These are phyloP conservation scores for Brachionus koreanus DNA, from an alignment of 1,140 invertebrate genomes.

Conservation along the genomic window DNA sequence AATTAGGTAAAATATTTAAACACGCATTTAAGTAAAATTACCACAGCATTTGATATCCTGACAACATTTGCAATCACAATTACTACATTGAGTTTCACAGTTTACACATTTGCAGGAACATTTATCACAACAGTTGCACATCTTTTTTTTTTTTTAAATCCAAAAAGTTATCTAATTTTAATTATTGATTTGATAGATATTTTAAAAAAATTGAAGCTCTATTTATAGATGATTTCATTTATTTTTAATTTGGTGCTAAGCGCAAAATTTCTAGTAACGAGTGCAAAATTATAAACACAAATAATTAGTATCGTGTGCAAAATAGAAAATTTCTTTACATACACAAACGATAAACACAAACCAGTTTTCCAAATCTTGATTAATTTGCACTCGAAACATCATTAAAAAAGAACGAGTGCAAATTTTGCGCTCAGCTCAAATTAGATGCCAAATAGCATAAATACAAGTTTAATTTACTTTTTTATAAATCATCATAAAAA, in stretches of 20 bases:
- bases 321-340: not conserved
- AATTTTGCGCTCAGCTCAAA: constrained; percentile 1
- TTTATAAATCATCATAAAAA: not conserved
- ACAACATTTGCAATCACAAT: constrained; percentile 10
- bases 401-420: not conserved
- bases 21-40: not conserved
- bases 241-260: not conserved
- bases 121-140: constrained; percentile 40
- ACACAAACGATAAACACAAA: not conserved
- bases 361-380: not conserved
- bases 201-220: not conserved
- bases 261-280: constrained; percentile 8
- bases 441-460: not conserved
- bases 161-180: not conserved
- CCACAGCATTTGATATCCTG: constrained; percentile 11
- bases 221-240: not conserved
- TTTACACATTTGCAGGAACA: constrained; percentile 17
- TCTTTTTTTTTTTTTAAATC: not conserved
- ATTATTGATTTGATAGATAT: not conserved
- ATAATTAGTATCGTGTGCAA: not conserved
- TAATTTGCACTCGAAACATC: constrained; percentile 1
- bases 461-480: not conserved
- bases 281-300: constrained; percentile 13
- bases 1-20: not conserved
- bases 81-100: not conserved